Evolutionary conservation across 2,113 vertebrate species (phyloP).

Genomic region (Phoxinus phoxinus): DNA sequence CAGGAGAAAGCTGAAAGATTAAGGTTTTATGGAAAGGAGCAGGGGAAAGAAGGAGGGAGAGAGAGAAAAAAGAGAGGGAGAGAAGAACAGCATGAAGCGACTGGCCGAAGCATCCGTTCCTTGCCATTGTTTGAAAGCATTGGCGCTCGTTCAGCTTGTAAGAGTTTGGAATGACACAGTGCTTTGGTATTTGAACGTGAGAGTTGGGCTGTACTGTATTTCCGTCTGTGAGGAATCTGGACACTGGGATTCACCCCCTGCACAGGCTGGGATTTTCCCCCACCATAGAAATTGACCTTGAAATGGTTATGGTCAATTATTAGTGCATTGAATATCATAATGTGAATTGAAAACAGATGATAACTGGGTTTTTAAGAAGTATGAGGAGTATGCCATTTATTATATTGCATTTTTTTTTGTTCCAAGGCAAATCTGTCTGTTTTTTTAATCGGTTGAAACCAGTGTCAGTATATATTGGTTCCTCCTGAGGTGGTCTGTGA

Average conservation of each 20-base stretch:
- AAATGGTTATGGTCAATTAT: constrained; percentile 11
- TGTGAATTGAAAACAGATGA: not conserved
- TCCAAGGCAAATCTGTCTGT: not conserved
- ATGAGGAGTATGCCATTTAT: not conserved
- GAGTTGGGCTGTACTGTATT: constrained; percentile 32
- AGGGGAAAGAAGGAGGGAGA: constrained; percentile 6
- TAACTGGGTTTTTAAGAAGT: not conserved
- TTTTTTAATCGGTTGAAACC: not conserved
- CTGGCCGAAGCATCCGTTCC: constrained; percentile 43
- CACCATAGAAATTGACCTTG: not conserved
- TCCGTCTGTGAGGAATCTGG: constrained; percentile 42
- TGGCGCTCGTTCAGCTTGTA: constrained; percentile 62
- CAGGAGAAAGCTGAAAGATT: constrained; percentile 72
- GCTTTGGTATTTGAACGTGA: constrained; percentile 59
- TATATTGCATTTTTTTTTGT: not conserved
- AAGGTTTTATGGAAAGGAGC: constrained; percentile 64
- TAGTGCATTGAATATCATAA: not conserved
- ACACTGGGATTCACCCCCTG: constrained; percentile 48
- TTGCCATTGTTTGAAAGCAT: constrained; percentile 65
- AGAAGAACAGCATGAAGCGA: constrained; percentile 14
- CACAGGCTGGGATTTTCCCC: constrained; percentile 39
- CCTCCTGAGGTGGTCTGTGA: not conserved
- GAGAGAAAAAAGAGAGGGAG: constrained; percentile 8
- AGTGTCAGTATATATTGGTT: not conserved
- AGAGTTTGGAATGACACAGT: constrained; percentile 55